These are phyloP conservation scores for Mamestra brassicae DNA, from an alignment of 2,888 invertebrate genomes.

Conservation along the genomic window DNA sequence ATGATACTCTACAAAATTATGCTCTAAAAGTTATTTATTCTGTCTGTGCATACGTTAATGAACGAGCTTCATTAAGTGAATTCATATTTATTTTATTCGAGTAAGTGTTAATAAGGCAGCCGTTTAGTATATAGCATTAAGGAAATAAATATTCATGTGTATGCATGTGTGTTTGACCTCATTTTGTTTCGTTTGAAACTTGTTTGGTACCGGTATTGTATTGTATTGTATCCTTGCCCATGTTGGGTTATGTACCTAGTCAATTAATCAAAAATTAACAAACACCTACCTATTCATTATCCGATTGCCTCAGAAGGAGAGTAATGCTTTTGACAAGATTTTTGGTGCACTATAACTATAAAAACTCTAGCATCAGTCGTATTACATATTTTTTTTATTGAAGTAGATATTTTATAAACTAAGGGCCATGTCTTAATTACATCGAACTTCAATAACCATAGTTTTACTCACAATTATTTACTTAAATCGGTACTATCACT, in stretches of 20 bases:
- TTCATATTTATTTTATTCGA: slow-evolving; percentile 63
- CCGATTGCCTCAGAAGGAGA: too few species aligned
- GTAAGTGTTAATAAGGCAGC: slow-evolving; percentile 59
- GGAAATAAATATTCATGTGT: slow-evolving; percentile 53
- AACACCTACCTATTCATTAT: not conserved
- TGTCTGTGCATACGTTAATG: slow-evolving; percentile 81
- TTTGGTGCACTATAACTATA: too few species aligned
- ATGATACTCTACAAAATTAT: slow-evolving; percentile 88
- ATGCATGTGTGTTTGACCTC: slow-evolving; percentile 32
- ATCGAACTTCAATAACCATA: not conserved
- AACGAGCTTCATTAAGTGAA: slow-evolving; percentile 73
- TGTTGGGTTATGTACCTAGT: not conserved
- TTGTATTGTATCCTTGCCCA: not conserved
- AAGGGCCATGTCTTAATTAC: not conserved
- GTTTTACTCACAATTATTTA: not conserved
- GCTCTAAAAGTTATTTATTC: slow-evolving; percentile 85
- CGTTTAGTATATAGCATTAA: slow-evolving; percentile 50
- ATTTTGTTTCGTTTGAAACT: slow-evolving; percentile 29
- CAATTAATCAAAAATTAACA: slow-evolving; percentile 1
- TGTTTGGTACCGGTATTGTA: not conserved
- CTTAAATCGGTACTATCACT: not conserved
- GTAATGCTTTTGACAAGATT: too few species aligned
- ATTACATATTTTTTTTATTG: not conserved
- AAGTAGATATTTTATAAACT: not conserved
- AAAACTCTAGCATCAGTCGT: too few species aligned